These are phyloP conservation scores for Otolemur garnettii DNA, from an alignment of 2,113 vertebrate genomes.

Conservation along the genomic window DNA sequence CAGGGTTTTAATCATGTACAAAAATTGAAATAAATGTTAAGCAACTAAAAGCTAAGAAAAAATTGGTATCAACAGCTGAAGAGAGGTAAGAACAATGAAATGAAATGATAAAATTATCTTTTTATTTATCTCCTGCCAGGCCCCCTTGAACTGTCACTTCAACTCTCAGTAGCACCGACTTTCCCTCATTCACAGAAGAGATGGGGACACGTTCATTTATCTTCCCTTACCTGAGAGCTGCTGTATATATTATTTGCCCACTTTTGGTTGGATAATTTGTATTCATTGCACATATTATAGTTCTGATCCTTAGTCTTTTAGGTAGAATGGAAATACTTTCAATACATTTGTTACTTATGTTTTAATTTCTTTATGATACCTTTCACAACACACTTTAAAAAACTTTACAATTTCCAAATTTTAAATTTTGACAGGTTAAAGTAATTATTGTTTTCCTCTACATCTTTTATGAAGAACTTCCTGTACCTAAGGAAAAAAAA, in stretches of 20 bases:
- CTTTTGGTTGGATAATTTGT: background rate
- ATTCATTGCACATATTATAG: background rate
- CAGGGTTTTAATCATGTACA: background rate
- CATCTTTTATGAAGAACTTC: background rate
- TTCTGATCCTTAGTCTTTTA: constrained; percentile 28
- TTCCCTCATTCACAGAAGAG: background rate
- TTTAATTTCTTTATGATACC: constrained; percentile 33
- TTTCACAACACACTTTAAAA: background rate
- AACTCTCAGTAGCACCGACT: background rate
- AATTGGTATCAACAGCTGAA: background rate
- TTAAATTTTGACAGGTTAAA: background rate
- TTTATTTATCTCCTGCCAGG: too few species aligned
- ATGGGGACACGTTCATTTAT: background rate
- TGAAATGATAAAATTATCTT: background rate
- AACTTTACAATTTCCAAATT: background rate
- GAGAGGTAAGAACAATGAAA: background rate
- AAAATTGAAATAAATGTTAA: background rate
- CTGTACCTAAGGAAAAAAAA: background rate
- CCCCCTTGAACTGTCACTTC: background rate
- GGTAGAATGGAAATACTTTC: background rate
- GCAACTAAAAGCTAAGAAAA: background rate
- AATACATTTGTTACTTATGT: background rate
- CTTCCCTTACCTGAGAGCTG: background rate
- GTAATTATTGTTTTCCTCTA: background rate
- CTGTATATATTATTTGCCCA: background rate